phyloP scores from a whole-genome alignment of 1,140 invertebrate species.

The Musca domestica region DNA sequence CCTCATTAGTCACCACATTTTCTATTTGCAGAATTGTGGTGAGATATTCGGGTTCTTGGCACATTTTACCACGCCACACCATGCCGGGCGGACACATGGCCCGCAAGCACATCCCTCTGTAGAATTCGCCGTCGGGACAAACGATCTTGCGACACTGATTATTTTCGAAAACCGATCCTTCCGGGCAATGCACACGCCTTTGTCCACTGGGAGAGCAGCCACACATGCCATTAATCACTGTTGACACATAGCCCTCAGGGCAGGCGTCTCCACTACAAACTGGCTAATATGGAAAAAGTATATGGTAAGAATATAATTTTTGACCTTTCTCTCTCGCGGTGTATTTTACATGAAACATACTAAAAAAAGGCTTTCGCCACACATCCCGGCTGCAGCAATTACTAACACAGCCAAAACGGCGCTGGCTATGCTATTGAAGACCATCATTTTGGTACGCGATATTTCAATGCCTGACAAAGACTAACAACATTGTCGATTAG shows the following conservation, averaged over 20 bases:
- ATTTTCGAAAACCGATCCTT: slow-evolving; percentile 31
- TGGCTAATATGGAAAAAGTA: too few relatives aligned
- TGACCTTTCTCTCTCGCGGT: too few relatives aligned
- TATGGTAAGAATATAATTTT: too few relatives aligned
- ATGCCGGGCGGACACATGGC: slow-evolving; percentile 37
- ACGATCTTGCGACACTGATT: slow-evolving; percentile 40
- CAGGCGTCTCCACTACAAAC: not conserved
- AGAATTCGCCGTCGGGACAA: slow-evolving; percentile 37
- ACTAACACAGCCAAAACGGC: too few relatives aligned
- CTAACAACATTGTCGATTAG: too few relatives aligned
- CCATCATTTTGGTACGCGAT: too few relatives aligned
- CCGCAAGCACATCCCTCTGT: slow-evolving; percentile 35
- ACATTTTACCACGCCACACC: slow-evolving; percentile 35
- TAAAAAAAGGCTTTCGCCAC: too few relatives aligned
- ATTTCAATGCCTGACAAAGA: too few relatives aligned
- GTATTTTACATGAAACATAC: too few relatives aligned
- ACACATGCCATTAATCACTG: not conserved
- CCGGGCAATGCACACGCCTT: slow-evolving; percentile 30
- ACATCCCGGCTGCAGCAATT: too few relatives aligned
- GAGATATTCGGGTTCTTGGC: slow-evolving; percentile 35
- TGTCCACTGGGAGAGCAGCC: not conserved
- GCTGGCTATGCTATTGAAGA: too few relatives aligned
- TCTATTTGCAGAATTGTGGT: slow-evolving; percentile 46
- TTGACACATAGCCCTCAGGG: not conserved
- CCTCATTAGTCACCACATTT: slow-evolving; percentile 36